phyloP scores from a whole-genome alignment of 1,140 invertebrate species.

The Euschistus heros region DNA sequence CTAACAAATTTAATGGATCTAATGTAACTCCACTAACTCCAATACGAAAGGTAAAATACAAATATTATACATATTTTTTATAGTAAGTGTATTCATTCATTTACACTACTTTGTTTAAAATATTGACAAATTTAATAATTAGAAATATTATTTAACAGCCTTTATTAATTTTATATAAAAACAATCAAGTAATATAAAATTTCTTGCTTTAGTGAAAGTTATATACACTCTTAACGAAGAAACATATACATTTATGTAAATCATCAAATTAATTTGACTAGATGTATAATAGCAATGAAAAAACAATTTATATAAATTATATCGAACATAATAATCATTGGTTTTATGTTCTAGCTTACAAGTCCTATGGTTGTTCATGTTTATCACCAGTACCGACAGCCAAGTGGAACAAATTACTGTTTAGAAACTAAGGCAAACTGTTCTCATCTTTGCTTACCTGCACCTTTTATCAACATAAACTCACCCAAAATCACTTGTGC shows the following conservation, averaged over 20 bases:
- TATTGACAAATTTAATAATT: slow-evolving; percentile 77
- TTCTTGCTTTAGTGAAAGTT: too few relatives aligned
- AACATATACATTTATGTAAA: too few relatives aligned
- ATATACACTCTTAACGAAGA: too few relatives aligned
- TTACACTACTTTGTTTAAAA: slow-evolving; percentile 68
- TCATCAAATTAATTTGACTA: too few relatives aligned
- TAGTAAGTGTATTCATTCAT: slow-evolving; percentile 44
- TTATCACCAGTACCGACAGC: slow-evolving; percentile 22
- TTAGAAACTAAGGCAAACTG: neutral
- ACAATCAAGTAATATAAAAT: too few relatives aligned
- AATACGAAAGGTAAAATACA: slow-evolving; percentile 2
- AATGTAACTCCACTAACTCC: neutral
- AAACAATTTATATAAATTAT: too few relatives aligned
- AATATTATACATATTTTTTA: neutral
- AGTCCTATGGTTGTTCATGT: slow-evolving; percentile 22
- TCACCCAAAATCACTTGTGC: slow-evolving; percentile 17
- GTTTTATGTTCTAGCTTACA: neutral
- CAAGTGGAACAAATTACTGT: slow-evolving; percentile 14
- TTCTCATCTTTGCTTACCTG: slow-evolving; percentile 20
- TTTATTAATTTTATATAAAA: neutral
- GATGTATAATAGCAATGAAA: too few relatives aligned
- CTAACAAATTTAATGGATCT: slow-evolving; percentile 23
- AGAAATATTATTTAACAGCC: slow-evolving; percentile 80
- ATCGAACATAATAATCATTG: neutral
- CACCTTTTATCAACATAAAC: slow-evolving; percentile 7